These are phyloP conservation scores for Emydocephalus ijimae DNA, from an alignment of 2,113 vertebrate species.

Conservation along the genomic window DNA sequence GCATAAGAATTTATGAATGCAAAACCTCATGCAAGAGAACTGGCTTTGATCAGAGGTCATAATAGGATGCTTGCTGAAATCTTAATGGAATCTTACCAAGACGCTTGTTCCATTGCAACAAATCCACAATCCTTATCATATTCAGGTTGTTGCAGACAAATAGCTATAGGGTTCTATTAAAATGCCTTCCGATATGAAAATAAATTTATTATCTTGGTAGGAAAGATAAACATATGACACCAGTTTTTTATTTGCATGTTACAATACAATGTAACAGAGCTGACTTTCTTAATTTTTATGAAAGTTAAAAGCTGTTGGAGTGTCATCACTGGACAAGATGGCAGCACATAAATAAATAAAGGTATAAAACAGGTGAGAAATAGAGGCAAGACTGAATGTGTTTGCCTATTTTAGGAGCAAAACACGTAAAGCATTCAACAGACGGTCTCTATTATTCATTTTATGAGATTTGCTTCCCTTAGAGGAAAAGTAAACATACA, in stretches of 20 bases:
- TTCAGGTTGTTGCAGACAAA: neutral
- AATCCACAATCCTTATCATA: neutral
- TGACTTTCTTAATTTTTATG: neutral
- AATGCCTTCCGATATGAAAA: neutral
- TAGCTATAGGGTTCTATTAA: neutral
- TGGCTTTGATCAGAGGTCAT: neutral
- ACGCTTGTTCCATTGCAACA: neutral
- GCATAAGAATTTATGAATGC: neutral
- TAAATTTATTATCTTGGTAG: neutral
- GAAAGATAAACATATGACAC: neutral
- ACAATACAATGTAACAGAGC: neutral
- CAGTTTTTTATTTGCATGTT: neutral
- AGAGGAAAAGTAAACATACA: neutral
- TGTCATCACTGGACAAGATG: neutral
- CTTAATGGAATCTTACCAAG: neutral
- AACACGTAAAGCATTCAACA: neutral
- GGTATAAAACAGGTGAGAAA: neutral
- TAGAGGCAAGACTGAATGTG: neutral
- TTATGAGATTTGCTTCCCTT: neutral
- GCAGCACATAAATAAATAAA: neutral
- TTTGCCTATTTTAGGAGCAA: neutral
- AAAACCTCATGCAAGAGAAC: neutral
- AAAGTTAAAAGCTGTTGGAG: neutral
- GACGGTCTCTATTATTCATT: neutral
- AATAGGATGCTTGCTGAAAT: neutral